Evolutionary conservation across 2,113 vertebrate genomes (phyloP).

Genomic region (Mesembrinibis cayennensis): DNA sequence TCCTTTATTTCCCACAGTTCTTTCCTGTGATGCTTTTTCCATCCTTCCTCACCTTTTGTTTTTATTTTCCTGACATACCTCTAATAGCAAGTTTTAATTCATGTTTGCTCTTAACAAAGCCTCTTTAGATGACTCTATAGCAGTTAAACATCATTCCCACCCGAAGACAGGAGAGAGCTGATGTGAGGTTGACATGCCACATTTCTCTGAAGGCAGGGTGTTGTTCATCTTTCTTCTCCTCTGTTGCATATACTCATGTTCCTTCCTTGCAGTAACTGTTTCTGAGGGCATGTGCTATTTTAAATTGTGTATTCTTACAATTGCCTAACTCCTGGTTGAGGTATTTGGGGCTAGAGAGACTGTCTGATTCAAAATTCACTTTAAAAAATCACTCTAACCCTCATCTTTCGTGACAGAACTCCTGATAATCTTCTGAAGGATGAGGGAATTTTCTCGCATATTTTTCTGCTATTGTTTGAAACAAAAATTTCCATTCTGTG

Average conservation of each 20-base stretch:
- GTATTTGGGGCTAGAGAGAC: neutral
- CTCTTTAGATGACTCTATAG: neutral
- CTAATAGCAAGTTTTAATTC: neutral
- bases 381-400: neutral
- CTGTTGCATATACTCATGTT: neutral
- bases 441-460: neutral
- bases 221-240: neutral
- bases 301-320: neutral
- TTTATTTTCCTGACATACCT: neutral
- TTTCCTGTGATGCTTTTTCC: neutral
- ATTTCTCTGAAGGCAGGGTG: neutral
- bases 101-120: neutral
- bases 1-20: neutral
- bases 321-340: neutral
- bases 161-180: neutral
- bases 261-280: neutral
- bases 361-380: neutral
- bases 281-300: neutral
- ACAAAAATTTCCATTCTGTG: neutral
- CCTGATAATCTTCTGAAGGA: neutral
- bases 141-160: neutral
- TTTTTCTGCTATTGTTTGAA: neutral
- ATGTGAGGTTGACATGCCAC: neutral
- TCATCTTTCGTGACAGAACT: neutral
- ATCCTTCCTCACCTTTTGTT: neutral